phyloP scores from a whole-genome alignment of 2,888 invertebrate genomes.

The Troilus luridus region DNA sequence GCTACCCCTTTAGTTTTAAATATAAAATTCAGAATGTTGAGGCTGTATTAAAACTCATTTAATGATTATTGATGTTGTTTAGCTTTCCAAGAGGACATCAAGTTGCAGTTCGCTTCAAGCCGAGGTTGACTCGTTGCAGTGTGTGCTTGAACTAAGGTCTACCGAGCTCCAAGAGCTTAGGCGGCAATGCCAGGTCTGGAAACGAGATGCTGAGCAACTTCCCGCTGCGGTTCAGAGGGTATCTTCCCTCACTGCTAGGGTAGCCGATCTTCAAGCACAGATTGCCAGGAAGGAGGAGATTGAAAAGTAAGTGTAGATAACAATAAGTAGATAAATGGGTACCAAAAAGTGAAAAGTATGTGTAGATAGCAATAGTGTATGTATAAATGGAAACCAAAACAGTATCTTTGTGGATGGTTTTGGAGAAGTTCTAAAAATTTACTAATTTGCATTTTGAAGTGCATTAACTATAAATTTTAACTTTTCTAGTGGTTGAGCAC shows the following conservation, averaged over 20 bases:
- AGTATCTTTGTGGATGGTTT: too few species aligned
- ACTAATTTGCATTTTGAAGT: too few species aligned
- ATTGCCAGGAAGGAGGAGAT: conserved; percentile 78
- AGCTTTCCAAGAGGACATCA: conserved; percentile 44
- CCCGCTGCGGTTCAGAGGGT: conserved; percentile 80
- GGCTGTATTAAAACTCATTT: conserved; percentile 40
- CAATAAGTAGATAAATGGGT: too few species aligned
- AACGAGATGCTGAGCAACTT: conserved; percentile 82
- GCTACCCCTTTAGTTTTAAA: background rate
- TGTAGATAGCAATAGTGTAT: too few species aligned
- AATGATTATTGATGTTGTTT: conserved; percentile 33
- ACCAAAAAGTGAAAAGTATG: too few species aligned
- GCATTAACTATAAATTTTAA: too few species aligned
- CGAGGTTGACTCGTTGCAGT: conserved; percentile 86
- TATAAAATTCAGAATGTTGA: background rate
- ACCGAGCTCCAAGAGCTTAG: conserved; percentile 86
- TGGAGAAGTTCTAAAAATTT: too few species aligned
- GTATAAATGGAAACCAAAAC: too few species aligned
- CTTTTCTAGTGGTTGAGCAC: too few species aligned
- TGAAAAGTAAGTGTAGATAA: conserved; percentile 82
- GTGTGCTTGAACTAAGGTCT: conserved; percentile 90
- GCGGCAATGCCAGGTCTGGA: conserved; percentile 79
- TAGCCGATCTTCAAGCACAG: conserved; percentile 87
- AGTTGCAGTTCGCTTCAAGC: conserved; percentile 72
- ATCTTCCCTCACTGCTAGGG: conserved; percentile 83